Conservation (phyloP, 2,797 vertebrate species). For the Lepus townsendii region DNA sequence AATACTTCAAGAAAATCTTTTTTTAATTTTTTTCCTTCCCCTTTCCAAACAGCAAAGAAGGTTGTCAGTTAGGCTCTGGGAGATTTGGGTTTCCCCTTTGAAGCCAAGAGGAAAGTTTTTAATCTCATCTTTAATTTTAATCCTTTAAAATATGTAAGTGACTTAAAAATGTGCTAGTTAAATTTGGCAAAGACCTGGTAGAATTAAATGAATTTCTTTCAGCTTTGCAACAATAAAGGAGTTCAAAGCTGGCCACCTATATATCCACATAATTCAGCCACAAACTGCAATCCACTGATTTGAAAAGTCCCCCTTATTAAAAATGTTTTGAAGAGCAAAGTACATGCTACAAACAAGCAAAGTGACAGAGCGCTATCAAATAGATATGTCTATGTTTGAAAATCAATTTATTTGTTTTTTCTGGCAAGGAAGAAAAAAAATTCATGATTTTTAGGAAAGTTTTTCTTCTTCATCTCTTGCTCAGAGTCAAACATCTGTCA, state of each 20-base stretch:
- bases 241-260: conserved; percentile 87
- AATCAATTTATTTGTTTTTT: conserved; percentile 65
- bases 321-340: conserved; percentile 82
- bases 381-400: conserved; percentile 2
- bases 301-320: conserved; percentile 82
- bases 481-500: not conserved
- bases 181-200: conserved; percentile 88
- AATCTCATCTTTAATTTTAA: conserved; percentile 91
- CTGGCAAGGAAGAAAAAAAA: conserved; percentile 65
- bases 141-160: conserved; percentile 91
- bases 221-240: conserved; percentile 85
- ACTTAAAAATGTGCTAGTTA: conserved; percentile 87
- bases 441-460: not conserved
- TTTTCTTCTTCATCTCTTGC: not conserved
- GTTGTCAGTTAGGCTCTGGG: conserved; percentile 83
- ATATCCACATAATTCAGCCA: conserved; percentile 86
- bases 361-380: conserved; percentile 72
- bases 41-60: conserved; percentile 65
- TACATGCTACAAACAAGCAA: conserved; percentile 58
- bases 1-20: conserved; percentile 42
- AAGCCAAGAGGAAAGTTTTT: conserved; percentile 89
- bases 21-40: not conserved
- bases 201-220: conserved; percentile 88
- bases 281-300: conserved; percentile 87
- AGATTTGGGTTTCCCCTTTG: conserved; percentile 87